Conservation (phyloP, 2,888 invertebrate genomes). For the Drosophila neotestacea region DNA sequence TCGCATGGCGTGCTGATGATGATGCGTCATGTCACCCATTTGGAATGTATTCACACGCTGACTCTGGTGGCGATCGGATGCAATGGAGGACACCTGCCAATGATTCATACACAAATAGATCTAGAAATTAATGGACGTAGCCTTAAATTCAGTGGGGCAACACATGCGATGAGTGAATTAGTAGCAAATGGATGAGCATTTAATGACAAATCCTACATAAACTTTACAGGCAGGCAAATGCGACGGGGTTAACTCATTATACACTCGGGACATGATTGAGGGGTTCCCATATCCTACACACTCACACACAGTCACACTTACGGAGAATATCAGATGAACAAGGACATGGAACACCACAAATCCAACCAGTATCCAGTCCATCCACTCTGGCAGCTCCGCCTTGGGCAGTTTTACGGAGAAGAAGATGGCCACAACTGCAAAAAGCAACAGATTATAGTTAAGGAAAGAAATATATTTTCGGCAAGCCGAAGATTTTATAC, state of each 20-base stretch:
- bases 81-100: constrained; percentile 90
- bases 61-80: constrained; percentile 90
- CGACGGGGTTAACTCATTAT: constrained; percentile 33
- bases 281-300: constrained; percentile 16
- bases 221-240: constrained; percentile 67
- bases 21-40: constrained; percentile 91
- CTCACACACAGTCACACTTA: constrained; percentile 83
- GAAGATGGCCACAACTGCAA: constrained; percentile 96
- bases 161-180: constrained; percentile 70
- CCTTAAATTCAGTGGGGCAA: constrained; percentile 37
- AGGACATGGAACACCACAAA: constrained; percentile 96
- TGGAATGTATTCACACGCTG: constrained; percentile 93
- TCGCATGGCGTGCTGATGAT: constrained; percentile 85
- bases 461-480: too few species aligned
- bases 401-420: constrained; percentile 94
- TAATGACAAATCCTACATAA: constrained; percentile 53
- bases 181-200: constrained; percentile 78
- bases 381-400: constrained; percentile 94
- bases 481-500: too few species aligned
- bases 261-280: constrained; percentile 53
- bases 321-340: constrained; percentile 94
- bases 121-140: constrained; percentile 79
- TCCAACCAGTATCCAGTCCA: constrained; percentile 94
- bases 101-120: constrained; percentile 84
- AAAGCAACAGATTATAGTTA: not conserved